A percentile compares a stretch with the other conserved stretches of the same genome.
Evolutionary conservation across 2,797 vertebrate genomes (phyloP).

Genomic region (Platyrinchus mystaceus): DNA sequence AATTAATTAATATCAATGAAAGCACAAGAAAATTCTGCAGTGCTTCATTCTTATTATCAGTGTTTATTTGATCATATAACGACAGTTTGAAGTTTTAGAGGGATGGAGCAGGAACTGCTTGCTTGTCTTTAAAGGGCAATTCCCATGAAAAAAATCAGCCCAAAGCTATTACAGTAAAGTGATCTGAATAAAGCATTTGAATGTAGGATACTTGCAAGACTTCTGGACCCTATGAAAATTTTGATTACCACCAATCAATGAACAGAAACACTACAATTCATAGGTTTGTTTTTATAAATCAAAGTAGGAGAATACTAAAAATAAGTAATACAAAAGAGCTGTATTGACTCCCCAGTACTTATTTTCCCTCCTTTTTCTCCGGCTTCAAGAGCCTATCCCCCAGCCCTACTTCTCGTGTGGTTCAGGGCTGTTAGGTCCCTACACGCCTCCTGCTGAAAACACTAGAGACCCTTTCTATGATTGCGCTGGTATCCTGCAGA

Average conservation of each 20-base stretch:
- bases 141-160: background rate
- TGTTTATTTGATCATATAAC: background rate
- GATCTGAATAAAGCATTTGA: background rate
- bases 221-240: background rate
- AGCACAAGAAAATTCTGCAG: background rate
- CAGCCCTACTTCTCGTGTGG: fast-evolving
- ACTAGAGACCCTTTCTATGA: background rate
- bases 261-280: background rate
- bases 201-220: background rate
- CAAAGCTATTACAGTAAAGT: background rate
- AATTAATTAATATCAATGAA: background rate
- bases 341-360: background rate
- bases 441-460: background rate
- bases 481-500: background rate
- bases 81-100: background rate
- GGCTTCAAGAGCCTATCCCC: fast-evolving
- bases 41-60: background rate
- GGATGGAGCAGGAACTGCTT: background rate
- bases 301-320: background rate
- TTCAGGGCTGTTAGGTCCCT: background rate
- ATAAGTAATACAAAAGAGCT: background rate
- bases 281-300: background rate
- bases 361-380: fast-evolving
- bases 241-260: background rate
- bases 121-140: background rate